Conservation (phyloP, 1,140 invertebrate species). For the Diplogasteroides magnus region DNA sequence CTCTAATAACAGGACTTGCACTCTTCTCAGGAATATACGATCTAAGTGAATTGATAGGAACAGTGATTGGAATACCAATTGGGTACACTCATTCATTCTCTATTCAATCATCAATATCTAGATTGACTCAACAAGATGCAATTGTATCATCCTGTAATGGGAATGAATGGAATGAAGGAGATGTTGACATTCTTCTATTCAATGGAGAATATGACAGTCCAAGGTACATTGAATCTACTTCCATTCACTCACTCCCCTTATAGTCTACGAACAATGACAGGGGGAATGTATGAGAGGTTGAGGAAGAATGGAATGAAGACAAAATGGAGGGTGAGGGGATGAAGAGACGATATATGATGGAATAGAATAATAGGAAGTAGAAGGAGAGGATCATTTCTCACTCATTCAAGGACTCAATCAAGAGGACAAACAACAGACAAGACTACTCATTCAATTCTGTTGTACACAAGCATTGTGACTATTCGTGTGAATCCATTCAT, state of each 20-base stretch:
- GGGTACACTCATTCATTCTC: no score
- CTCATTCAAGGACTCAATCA: not conserved
- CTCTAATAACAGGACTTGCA: not conserved
- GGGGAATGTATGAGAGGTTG: no score
- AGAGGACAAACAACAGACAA: not conserved
- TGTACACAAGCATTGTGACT: not conserved
- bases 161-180: not conserved
- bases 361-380: not conserved
- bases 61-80: not conserved
- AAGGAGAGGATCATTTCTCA: not conserved
- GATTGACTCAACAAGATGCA: not conserved
- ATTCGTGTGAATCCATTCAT: not conserved
- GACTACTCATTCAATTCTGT: not conserved
- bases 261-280: no score
- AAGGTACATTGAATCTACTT: no score
- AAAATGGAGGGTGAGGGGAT: no score
- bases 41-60: not conserved
- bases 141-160: not conserved
- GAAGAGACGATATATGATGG: no score
- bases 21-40: not conserved
- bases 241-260: no score
- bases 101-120: no score
- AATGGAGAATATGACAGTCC: not conserved
- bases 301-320: no score
- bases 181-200: not conserved